Evolutionary conservation across 2,113 vertebrate genomes (phyloP), one percentile per base, ranked within the genome.

Genomic region (Nansenia antarctica): DNA sequence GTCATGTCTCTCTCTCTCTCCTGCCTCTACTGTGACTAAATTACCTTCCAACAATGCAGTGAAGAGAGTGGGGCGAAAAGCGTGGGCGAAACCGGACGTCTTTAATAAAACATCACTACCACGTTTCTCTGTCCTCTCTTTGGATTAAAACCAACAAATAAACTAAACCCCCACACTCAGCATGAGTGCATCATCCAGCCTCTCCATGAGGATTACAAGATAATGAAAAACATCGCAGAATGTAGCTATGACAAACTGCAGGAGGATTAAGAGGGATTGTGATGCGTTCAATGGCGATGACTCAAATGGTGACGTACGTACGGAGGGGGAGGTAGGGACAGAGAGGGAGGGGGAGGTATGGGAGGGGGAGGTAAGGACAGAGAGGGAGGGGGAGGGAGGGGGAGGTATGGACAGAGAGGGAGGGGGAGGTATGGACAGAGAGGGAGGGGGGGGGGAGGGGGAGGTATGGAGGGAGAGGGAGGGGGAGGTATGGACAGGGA

Each of bases 211-310:
- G 88, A 88, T 88, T 86, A 83, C 54, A 73, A 83, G 71, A 84
- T 82, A 79, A 88, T 85, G 79, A 85, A 86, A 82, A 79, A 78
- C 57, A 63, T 72, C 62, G 65, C 69, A 66, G 67, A 85, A 78
- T 82, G 70, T 83, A n/a, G n/a, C n/a, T n/a, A 77, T 76, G 77
- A 84, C 24, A 70, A 76, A 74, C 35, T 5, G 79, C 77, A 68
- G 78, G 34, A 45, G 84, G 89, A 91, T 91, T 92, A 89, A 49
- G 42, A 61, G 34, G 77, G 87, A 88, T 87, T 88, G 65, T 68
- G 31, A 62, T 80, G 59, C 2, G 52, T 75, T 74, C 77, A 74
- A 70, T 68, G 73, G 80, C 82, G 76, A 74, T 15, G 53, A 72
- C 83, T 86, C 78, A 71, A 62, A 82, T 68, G 7, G 12, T 12